phyloP scores from a whole-genome alignment of 2,797 vertebrate species.

The Parotocinclus haroldoi region DNA sequence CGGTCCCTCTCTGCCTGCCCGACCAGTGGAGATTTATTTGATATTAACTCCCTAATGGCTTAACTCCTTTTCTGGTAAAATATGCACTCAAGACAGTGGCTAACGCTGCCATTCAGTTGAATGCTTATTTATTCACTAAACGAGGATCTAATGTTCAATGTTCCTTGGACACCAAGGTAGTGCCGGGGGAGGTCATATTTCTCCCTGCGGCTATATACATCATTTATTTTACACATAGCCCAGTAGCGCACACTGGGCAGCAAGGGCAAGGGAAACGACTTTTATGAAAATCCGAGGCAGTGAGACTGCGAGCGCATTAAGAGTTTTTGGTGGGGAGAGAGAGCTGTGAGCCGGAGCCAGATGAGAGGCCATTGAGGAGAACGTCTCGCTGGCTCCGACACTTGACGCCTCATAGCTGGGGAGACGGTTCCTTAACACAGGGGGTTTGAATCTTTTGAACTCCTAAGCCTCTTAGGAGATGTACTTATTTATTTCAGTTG shows the following conservation, averaged over 20 bases:
- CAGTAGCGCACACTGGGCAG: slow-evolving; percentile 96
- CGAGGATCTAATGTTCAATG: slow-evolving; percentile 99
- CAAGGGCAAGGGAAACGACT: slow-evolving; percentile 80
- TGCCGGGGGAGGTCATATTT: slow-evolving; percentile 84
- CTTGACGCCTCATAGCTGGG: slow-evolving; percentile 42
- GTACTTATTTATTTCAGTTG: slow-evolving; percentile 22
- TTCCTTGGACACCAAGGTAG: slow-evolving; percentile 99
- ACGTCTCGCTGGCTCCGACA: slow-evolving; percentile 14
- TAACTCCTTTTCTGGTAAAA: slow-evolving; percentile 79
- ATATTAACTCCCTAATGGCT: slow-evolving; percentile 99
- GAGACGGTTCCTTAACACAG: slow-evolving; percentile 24
- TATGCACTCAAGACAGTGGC: slow-evolving; percentile 92
- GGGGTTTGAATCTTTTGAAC: slow-evolving; percentile 38
- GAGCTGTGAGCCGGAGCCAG: slow-evolving; percentile 48
- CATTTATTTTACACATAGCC: slow-evolving; percentile 99
- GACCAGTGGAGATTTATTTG: slow-evolving; percentile 99
- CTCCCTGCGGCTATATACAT: slow-evolving; percentile 99
- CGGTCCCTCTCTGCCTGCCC: slow-evolving; percentile 91
- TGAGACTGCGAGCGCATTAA: slow-evolving; percentile 50
- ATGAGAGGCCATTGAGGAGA: slow-evolving; percentile 37
- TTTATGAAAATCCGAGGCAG: slow-evolving; percentile 67
- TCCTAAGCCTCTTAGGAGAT: slow-evolving; percentile 24
- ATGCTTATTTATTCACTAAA: slow-evolving; percentile 99
- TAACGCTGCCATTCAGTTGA: slow-evolving; percentile 93
- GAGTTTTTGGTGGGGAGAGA: slow-evolving; percentile 43